Evolutionary conservation across 2,113 vertebrate species (phyloP).

Genomic region (Syngnathoides biaculeatus): DNA sequence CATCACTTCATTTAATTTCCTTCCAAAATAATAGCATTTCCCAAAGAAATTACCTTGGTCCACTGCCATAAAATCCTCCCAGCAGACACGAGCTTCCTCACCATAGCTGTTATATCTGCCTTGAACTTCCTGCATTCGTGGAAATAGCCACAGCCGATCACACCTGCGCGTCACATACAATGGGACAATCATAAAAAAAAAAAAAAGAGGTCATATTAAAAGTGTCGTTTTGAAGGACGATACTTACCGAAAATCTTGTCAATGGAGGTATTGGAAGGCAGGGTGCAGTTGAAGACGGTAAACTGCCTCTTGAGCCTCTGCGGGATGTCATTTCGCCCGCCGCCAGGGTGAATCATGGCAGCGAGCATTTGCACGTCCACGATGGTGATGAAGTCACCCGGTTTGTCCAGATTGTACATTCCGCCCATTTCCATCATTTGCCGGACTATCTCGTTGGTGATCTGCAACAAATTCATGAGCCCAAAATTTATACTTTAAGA

Average conservation of each 20-base stretch:
- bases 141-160: constrained; percentile 82
- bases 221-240: not conserved
- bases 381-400: constrained; percentile 85
- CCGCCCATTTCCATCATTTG: constrained; percentile 88
- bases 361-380: constrained; percentile 85
- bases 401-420: constrained; percentile 87
- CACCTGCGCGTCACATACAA: constrained; percentile 50
- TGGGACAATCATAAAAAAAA: not conserved
- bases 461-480: constrained; percentile 62
- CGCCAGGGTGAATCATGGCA: constrained; percentile 90
- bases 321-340: constrained; percentile 87
- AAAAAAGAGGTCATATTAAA: not conserved
- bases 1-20: not conserved
- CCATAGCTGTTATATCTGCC: constrained; percentile 67
- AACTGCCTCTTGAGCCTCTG: constrained; percentile 89
- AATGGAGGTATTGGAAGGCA: constrained; percentile 83
- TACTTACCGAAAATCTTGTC: constrained; percentile 89
- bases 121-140: constrained; percentile 75
- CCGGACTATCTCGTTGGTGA: constrained; percentile 87
- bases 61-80: constrained; percentile 82
- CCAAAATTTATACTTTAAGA: not conserved
- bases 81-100: constrained; percentile 71
- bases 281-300: constrained; percentile 84
- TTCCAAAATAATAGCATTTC: not conserved
- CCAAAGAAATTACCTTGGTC: constrained; percentile 76